These are phyloP conservation scores for Scopus umbretta DNA, from an alignment of 2,113 vertebrate genomes.

Conservation along the genomic window DNA sequence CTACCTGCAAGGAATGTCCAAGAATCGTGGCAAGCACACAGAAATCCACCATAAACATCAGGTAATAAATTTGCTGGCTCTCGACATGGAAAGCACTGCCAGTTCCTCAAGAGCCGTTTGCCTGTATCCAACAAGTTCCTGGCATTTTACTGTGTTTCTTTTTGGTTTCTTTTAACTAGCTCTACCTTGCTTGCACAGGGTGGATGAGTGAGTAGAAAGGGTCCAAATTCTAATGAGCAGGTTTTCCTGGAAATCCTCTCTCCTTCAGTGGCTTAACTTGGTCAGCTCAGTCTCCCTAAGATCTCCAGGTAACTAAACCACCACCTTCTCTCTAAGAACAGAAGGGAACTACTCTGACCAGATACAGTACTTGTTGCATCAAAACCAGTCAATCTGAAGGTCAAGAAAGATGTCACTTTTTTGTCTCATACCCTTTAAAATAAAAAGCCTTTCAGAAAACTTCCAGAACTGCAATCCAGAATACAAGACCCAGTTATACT, in stretches of 20 bases:
- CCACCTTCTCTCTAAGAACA: background rate
- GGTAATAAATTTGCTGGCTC: background rate
- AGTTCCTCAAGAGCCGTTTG: background rate
- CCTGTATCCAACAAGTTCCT: background rate
- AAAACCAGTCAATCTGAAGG: background rate
- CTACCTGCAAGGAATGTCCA: background rate
- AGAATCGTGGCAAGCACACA: background rate
- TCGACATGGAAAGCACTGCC: background rate
- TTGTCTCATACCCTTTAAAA: background rate
- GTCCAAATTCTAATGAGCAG: background rate
- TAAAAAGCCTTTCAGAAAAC: background rate
- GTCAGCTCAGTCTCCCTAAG: background rate
- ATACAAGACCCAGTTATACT: background rate
- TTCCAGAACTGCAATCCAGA: background rate
- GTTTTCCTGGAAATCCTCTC: background rate
- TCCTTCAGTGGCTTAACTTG: background rate
- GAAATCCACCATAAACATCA: background rate
- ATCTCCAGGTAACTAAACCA: background rate
- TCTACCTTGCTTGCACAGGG: background rate
- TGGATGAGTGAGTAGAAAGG: background rate
- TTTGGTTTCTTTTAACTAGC: background rate
- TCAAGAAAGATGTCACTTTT: background rate
- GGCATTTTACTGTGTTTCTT: background rate
- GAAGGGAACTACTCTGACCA: background rate
- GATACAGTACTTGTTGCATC: background rate